phyloP scores from a whole-genome alignment of 2,888 invertebrate species.

The Nowickia ferox region DNA sequence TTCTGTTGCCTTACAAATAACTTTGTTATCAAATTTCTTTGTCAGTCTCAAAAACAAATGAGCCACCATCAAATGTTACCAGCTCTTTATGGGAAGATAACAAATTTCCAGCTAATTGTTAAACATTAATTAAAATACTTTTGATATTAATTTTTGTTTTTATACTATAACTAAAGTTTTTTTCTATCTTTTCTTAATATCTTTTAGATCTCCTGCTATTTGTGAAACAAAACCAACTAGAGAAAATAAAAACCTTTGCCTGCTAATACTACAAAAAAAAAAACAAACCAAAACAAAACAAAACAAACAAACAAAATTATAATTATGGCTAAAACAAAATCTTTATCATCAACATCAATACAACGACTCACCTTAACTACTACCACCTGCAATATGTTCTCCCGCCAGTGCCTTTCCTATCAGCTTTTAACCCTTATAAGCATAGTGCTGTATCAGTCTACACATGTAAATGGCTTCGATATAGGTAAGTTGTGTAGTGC shows the following conservation, averaged over 20 bases:
- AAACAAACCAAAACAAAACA: constrained; percentile 15
- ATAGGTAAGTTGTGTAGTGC: constrained; percentile 77
- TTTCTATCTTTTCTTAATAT: constrained; percentile 52
- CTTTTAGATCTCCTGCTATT: constrained; percentile 72
- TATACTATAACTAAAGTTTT: constrained; percentile 36
- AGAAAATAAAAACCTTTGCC: constrained; percentile 67
- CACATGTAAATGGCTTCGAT: constrained; percentile 78
- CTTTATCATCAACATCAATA: constrained; percentile 69
- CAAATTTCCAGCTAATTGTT: constrained; percentile 55
- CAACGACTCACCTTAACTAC: constrained; percentile 70
- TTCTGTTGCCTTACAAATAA: constrained; percentile 58
- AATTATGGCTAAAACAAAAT: constrained; percentile 71
- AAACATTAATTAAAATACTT: constrained; percentile 47
- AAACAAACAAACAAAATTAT: constrained; percentile 21
- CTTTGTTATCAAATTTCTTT: constrained; percentile 11
- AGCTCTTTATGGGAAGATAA: constrained; percentile 15
- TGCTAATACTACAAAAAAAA: constrained; percentile 43
- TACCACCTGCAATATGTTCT: constrained; percentile 76
- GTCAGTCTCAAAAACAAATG: constrained; percentile 24
- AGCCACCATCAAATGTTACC: constrained; percentile 25
- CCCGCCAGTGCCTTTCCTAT: constrained; percentile 82
- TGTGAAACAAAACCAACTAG: constrained; percentile 33
- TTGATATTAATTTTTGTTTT: constrained; percentile 30
- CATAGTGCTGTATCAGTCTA: constrained; percentile 76
- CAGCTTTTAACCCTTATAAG: constrained; percentile 74